Evolutionary conservation across 2,888 invertebrate genomes (phyloP).

Genomic region (Beris morrisii): DNA sequence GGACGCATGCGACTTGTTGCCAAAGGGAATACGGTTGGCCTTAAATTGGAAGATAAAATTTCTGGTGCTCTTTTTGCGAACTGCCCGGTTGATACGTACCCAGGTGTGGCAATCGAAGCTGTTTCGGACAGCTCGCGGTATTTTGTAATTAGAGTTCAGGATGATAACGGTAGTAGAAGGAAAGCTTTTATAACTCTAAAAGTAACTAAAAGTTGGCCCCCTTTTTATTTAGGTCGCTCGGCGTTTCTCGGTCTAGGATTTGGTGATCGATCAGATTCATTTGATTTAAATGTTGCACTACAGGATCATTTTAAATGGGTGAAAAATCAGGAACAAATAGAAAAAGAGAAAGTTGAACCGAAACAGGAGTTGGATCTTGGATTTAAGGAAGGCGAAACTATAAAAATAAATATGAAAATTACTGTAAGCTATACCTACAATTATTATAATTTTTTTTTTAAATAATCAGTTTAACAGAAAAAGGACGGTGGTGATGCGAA

Average conservation of each 20-base stretch:
- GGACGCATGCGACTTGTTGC: constrained; percentile 92
- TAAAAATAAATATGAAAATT: constrained; percentile 98
- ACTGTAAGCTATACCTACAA: constrained; percentile 64
- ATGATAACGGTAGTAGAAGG: constrained; percentile 75
- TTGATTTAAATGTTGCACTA: constrained; percentile 96
- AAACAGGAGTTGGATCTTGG: constrained; percentile 87
- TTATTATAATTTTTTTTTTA: constrained; percentile 42
- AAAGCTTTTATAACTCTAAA: not conserved
- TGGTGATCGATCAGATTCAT: constrained; percentile 96
- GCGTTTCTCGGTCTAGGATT: constrained; percentile 98
- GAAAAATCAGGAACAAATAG: constrained; percentile 77
- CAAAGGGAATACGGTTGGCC: constrained; percentile 80
- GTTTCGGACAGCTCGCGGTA: constrained; percentile 98
- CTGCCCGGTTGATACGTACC: constrained; percentile 94
- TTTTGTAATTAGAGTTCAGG: constrained; percentile 93
- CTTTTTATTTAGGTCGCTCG: constrained; percentile 63
- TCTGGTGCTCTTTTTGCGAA: constrained; percentile 94
- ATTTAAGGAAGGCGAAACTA: constrained; percentile 99
- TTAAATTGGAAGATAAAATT: constrained; percentile 95
- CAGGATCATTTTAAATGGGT: constrained; percentile 98
- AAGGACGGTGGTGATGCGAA: constrained; percentile 80
- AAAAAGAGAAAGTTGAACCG: constrained; percentile 76
- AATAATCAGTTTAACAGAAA: constrained; percentile 63
- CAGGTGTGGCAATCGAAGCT: constrained; percentile 90
- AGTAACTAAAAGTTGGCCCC: constrained; percentile 7